Evolutionary conservation across 1,140 invertebrate genomes (phyloP).

Genomic region (Saxidomus purpurata): DNA sequence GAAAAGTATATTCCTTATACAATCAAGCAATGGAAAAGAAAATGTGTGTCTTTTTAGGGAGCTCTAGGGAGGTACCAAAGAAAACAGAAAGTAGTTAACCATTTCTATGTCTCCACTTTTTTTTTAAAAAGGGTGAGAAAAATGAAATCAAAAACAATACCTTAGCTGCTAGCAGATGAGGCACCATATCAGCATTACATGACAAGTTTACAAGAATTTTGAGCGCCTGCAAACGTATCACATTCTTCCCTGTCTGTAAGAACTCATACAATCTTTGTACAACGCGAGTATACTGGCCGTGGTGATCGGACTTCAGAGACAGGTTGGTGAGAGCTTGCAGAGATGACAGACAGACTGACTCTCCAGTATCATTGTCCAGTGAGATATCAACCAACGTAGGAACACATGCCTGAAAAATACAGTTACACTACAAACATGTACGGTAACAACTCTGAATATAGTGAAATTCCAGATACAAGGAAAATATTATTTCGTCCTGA

Average conservation of each 20-base stretch:
- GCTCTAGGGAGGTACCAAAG: too few species aligned
- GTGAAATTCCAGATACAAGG: too few species aligned
- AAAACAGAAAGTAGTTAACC: too few species aligned
- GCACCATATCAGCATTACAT: slow-evolving; percentile 89
- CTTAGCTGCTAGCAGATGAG: slow-evolving; percentile 89
- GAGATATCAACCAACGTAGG: slow-evolving; percentile 80
- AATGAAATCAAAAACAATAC: too few species aligned
- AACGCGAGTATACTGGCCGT: slow-evolving; percentile 80
- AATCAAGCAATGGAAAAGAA: too few species aligned
- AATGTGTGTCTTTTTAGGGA: too few species aligned
- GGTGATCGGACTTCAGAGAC: slow-evolving; percentile 77
- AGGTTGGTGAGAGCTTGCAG: slow-evolving; percentile 85
- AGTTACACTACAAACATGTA: too few species aligned
- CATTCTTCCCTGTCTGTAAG: slow-evolving; percentile 70
- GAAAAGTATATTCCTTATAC: too few species aligned
- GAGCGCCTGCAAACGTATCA: slow-evolving; percentile 88
- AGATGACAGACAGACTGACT: slow-evolving; percentile 78
- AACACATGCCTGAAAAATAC: slow-evolving; percentile 77
- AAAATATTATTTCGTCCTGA: too few species aligned
- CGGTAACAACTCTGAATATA: too few species aligned
- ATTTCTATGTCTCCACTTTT: too few species aligned
- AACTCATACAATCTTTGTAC: slow-evolving; percentile 80
- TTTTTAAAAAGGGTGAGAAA: too few species aligned
- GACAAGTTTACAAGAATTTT: slow-evolving; percentile 90
- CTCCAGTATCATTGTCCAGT: slow-evolving; percentile 73